Percentiles rank a stretch among this genome's conserved stretches.
These are phyloP conservation scores for Leptopilina clavipes DNA, from an alignment of 1,140 invertebrate genomes.

Conservation along the genomic window DNA sequence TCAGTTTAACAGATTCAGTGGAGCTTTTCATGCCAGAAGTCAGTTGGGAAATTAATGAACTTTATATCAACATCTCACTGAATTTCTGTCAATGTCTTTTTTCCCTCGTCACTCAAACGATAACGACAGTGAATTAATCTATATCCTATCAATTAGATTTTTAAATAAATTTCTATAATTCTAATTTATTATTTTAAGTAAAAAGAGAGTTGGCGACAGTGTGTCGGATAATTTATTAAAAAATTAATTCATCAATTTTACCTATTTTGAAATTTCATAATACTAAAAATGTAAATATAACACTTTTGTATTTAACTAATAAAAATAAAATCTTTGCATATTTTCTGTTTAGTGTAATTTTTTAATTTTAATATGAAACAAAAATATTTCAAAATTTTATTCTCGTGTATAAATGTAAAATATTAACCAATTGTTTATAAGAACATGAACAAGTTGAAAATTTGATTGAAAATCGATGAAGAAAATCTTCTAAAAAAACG, in stretches of 20 bases:
- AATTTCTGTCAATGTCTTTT: constrained; percentile 43
- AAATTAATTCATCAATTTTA: no score
- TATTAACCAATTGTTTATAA: not conserved
- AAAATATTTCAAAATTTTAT: not conserved
- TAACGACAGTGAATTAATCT: not conserved
- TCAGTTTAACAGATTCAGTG: not conserved
- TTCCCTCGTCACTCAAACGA: not conserved
- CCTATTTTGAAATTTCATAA: no score
- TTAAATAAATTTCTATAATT: not conserved
- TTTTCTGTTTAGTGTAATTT: no score
- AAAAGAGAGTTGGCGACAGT: not conserved
- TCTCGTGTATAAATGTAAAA: not conserved
- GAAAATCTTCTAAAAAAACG: not conserved
- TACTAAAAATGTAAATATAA: no score
- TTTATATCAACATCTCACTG: constrained; percentile 42
- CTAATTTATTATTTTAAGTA: not conserved
- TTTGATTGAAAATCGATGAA: constrained; percentile 20
- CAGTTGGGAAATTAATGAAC: constrained; percentile 56
- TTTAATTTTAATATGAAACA: no score
- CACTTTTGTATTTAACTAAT: no score
- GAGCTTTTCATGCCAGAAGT: constrained; percentile 43
- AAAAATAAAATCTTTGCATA: no score
- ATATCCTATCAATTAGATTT: not conserved
- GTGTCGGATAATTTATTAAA: no score
- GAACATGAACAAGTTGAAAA: not conserved